Base-by-base conservation (phyloP, 2,888 invertebrate genomes). In the Caenorhabditis virilis region DNA sequence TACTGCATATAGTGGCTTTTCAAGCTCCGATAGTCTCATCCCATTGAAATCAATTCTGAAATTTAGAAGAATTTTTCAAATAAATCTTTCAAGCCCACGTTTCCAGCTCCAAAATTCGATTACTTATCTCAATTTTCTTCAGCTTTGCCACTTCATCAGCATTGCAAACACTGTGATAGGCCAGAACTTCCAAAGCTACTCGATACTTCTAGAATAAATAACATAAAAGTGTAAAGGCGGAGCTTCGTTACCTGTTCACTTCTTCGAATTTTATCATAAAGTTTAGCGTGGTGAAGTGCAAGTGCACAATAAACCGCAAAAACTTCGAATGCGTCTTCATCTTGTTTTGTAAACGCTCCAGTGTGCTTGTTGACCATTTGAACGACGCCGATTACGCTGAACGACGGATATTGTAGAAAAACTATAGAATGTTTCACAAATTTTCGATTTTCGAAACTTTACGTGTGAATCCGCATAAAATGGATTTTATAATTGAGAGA, bases 301-400 rank as follows among this genome's bases (percentile, higher is more conserved):
- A 92, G 85, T 0, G 91, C 92, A 81, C 91, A 91, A 82, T 92
- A 92, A 7, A 91, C 88, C 0, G 91, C 90, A 82, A 92, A 91
- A 69, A 89, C 89, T 83, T 90, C 90, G 84, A 92, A 92, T 0
- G 91, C 89, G 54, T 89, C 89, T 83, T 91, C 91, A 78, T 92
- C 92, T 43, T 89, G 89, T 78, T 86, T 85, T 13, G 84, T 84
- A 88, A 90, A 83, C 68, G 83, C 78, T 4, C 72, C 81, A 25
- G 67, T 66, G 23, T 63, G 67, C 47, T 88, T 88, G 82, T 88
- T 88, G n/a, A 92, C 91, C 91, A 92, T 92, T 85, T 92, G 91
- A 0, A 92, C 91, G 0, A 92, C 91, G 1, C 91, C 91, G 61
- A 92, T 91, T 9, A 91, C 88, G 63, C 87, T 45, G 27, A 27